These are phyloP conservation scores for Phenganax subtilis DNA, from an alignment of 92 coral and sea anemone genomes.

Conservation along the genomic window DNA sequence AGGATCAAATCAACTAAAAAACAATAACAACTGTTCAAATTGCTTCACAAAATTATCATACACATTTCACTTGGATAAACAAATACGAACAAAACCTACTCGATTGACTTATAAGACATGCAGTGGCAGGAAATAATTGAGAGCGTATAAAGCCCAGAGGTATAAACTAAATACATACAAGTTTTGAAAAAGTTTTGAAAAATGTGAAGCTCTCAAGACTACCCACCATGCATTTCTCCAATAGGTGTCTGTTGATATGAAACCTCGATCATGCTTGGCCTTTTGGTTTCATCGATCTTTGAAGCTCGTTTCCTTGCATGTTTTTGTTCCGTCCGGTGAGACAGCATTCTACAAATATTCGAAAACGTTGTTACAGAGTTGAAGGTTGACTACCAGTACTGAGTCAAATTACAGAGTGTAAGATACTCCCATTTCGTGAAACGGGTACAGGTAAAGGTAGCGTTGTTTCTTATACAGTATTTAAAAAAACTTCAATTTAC, in stretches of 20 bases:
- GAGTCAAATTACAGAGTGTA: not conserved
- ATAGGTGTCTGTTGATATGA: conserved; percentile 57
- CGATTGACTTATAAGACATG: too few relatives aligned
- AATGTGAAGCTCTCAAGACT: not conserved
- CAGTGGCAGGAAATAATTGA: not conserved
- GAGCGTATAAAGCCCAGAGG: not conserved
- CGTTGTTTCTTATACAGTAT: too few relatives aligned
- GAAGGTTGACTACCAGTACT: not conserved
- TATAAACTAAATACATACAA: not conserved
- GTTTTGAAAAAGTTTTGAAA: not conserved
- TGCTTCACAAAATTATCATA: not conserved
- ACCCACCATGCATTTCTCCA: conserved; percentile 64
- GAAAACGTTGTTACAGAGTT: not conserved
- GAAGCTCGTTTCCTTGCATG: conserved; percentile 24
- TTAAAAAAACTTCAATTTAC: too few relatives aligned
- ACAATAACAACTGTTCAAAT: not conserved
- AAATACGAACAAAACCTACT: too few relatives aligned
- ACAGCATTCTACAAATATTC: conserved; percentile 14
- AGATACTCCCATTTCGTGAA: too few relatives aligned
- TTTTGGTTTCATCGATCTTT: conserved; percentile 36
- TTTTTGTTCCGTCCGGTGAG: conserved; percentile 32
- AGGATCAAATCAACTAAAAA: conserved; percentile 66
- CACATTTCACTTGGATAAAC: not conserved
- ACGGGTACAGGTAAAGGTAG: too few relatives aligned
- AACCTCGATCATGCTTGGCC: conserved; percentile 79